Evolutionary conservation across 2,888 invertebrate species (phyloP).

Genomic region (Xanthorhoe designata): DNA sequence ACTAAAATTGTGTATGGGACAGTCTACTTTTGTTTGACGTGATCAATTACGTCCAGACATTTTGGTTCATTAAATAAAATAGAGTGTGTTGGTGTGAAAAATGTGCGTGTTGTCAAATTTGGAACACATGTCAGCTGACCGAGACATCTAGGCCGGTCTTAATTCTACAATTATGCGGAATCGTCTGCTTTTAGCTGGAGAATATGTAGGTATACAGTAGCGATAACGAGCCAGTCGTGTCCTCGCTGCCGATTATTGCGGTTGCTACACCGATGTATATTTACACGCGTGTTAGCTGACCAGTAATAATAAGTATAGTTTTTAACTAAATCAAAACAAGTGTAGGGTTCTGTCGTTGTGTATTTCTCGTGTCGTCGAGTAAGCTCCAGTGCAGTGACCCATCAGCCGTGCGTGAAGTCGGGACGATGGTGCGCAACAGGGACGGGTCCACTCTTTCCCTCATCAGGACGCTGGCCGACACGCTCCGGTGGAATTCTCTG

Average conservation of each 20-base stretch:
- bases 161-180: constrained; percentile 68
- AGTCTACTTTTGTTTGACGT: constrained; percentile 36
- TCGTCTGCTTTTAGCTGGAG: constrained; percentile 71
- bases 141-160: constrained; percentile 72
- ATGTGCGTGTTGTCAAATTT: constrained; percentile 61
- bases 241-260: constrained; percentile 81
- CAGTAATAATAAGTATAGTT: constrained; percentile 48
- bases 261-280: constrained; percentile 70
- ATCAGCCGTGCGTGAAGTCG: constrained; percentile 79
- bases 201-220: constrained; percentile 71
- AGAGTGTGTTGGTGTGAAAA: constrained; percentile 56
- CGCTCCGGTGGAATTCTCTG: constrained; percentile 78
- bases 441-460: constrained; percentile 76
- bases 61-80: constrained; percentile 37
- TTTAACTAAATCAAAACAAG: constrained; percentile 59
- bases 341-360: constrained; percentile 57
- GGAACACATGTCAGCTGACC: constrained; percentile 76
- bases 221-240: constrained; percentile 82
- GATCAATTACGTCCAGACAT: constrained; percentile 34
- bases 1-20: constrained; percentile 38
- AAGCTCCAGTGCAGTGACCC: constrained; percentile 77
- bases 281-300: constrained; percentile 55
- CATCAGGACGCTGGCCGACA: constrained; percentile 76
- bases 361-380: constrained; percentile 56
- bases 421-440: constrained; percentile 81